phyloP scores from a whole-genome alignment of 1,140 invertebrate genomes.

The Heliconius hermathena region DNA sequence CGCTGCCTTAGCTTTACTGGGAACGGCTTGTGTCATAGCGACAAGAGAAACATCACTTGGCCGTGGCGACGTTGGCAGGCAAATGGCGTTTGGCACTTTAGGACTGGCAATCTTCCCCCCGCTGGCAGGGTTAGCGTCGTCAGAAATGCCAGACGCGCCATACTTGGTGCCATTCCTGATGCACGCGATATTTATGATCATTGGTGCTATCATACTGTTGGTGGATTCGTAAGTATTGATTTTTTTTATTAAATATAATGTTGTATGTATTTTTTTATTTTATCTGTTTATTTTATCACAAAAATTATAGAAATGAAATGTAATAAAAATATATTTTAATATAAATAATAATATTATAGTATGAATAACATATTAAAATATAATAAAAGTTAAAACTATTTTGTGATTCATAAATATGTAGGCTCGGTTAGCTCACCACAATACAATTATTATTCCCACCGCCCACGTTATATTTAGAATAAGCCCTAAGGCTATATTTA shows the following conservation, averaged over 20 bases:
- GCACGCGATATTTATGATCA: conserved; percentile 84
- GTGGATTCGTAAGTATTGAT: conserved; percentile 80
- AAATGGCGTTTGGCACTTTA: conserved; percentile 88
- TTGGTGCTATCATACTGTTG: conserved; percentile 85
- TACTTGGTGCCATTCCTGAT: conserved; percentile 83
- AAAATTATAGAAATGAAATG: not conserved
- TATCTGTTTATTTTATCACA: not conserved
- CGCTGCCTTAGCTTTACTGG: conserved; percentile 86
- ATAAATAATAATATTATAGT: not conserved
- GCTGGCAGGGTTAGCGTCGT: conserved; percentile 83
- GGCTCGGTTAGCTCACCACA: not conserved
- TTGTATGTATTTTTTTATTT: no score
- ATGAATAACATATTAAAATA: not conserved
- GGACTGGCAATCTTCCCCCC: conserved; percentile 88
- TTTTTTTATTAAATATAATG: not conserved
- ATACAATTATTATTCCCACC: not conserved
- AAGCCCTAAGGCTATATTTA: no score
- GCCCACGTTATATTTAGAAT: not conserved
- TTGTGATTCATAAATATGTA: not conserved
- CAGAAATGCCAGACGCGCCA: conserved; percentile 61
- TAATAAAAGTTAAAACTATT: not conserved
- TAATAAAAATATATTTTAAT: not conserved
- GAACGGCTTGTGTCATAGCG: conserved; percentile 90
- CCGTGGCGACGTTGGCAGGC: conserved; percentile 90
- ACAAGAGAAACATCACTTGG: conserved; percentile 90